Evolutionary conservation across 2,888 invertebrate species (phyloP).

Genomic region (Osmoderma eremita): DNA sequence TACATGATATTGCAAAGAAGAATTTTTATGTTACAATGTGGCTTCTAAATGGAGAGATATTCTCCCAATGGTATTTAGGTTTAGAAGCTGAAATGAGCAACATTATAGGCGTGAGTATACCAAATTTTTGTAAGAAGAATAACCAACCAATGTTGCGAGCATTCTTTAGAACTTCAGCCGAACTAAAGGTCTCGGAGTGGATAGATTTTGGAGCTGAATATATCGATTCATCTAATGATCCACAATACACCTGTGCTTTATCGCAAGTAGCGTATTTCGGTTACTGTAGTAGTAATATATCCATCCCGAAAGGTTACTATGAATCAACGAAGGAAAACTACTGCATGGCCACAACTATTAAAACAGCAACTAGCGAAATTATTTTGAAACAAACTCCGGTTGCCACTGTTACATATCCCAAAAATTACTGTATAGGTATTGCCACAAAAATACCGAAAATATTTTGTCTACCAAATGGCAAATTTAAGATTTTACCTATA

Average conservation of each 20-base stretch:
- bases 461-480: background rate
- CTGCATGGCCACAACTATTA: conserved; percentile 7
- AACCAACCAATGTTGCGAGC: background rate
- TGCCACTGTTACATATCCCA: background rate
- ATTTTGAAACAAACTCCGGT: background rate
- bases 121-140: conserved; percentile 10
- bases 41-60: background rate
- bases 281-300: background rate
- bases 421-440: background rate
- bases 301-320: background rate
- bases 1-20: background rate
- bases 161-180: background rate
- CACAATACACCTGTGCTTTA: background rate
- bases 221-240: background rate
- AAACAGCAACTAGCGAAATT: background rate
- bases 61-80: background rate
- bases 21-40: background rate
- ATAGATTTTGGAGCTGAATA: conserved; percentile 14
- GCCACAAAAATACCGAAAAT: background rate
- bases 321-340: conserved; percentile 12
- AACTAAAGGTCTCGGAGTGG: background rate
- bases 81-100: background rate
- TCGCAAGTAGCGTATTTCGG: background rate
- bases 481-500: background rate
- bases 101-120: background rate